Conservation (phyloP, 2,888 invertebrate species). For the Steinernema hermaphroditum region DNA sequence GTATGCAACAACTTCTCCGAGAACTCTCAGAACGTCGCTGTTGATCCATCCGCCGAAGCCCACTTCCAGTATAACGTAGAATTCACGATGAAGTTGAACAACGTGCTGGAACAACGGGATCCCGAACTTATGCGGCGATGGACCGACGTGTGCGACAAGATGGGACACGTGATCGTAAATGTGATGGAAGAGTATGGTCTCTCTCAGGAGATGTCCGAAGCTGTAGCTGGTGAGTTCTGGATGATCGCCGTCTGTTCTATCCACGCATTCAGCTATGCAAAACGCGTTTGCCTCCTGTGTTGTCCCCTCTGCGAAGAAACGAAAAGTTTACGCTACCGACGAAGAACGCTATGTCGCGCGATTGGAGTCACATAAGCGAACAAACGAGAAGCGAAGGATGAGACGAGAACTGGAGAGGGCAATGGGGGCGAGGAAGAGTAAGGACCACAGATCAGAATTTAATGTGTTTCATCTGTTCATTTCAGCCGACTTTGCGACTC, state of each 20-base stretch:
- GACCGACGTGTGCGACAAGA: neutral
- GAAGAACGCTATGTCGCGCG: neutral
- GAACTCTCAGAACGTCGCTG: neutral
- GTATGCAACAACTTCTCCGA: too few relatives aligned
- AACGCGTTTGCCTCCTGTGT: neutral
- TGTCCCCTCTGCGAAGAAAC: slow-evolving; percentile 1
- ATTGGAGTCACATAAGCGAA: neutral
- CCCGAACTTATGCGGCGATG: neutral
- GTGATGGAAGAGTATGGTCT: neutral
- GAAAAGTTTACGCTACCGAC: neutral
- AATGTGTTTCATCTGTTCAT: too few relatives aligned
- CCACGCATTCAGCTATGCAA: neutral
- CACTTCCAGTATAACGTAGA: too few relatives aligned
- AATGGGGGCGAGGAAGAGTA: too few relatives aligned
- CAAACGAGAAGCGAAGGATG: neutral
- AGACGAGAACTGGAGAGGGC: too few relatives aligned
- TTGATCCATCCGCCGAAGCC: too few relatives aligned
- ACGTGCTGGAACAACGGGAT: neutral
- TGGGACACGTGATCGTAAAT: neutral
- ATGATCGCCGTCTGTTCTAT: neutral
- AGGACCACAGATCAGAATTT: too few relatives aligned
- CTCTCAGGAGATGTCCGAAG: neutral
- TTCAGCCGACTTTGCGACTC: too few relatives aligned
- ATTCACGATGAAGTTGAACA: neutral
- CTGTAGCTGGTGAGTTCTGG: too few relatives aligned